These are phyloP conservation scores for Stegostoma tigrinum DNA, from an alignment of 2,113 vertebrate species.

Conservation along the genomic window DNA sequence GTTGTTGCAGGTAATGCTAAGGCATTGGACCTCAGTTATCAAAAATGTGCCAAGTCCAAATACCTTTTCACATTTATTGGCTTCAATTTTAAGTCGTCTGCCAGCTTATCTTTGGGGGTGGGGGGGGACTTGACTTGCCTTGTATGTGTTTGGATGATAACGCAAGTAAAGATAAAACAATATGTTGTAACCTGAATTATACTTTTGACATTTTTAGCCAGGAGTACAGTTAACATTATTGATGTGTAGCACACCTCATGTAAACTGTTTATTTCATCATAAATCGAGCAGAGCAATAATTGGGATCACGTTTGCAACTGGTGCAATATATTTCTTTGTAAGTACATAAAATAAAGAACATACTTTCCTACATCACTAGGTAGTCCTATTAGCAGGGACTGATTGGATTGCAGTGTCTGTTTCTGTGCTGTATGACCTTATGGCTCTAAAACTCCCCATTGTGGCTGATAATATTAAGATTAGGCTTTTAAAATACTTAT, in stretches of 20 bases:
- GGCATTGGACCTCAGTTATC: neutral
- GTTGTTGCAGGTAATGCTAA: too few species aligned
- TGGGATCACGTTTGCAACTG: neutral
- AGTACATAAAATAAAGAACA: neutral
- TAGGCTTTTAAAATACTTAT: neutral
- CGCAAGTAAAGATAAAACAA: neutral
- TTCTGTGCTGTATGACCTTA: too few species aligned
- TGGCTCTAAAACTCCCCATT: neutral
- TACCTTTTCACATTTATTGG: neutral
- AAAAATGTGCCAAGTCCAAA: neutral
- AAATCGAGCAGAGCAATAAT: neutral
- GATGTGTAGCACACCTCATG: neutral
- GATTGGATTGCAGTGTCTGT: too few species aligned
- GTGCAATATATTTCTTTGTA: neutral
- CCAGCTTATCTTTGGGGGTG: neutral
- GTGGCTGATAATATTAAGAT: neutral
- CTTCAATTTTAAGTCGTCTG: neutral
- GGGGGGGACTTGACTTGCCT: neutral
- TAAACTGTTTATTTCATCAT: neutral
- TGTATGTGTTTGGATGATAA: neutral
- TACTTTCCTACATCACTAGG: neutral
- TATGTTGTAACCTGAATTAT: neutral
- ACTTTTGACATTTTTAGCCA: neutral
- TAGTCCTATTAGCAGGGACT: neutral
- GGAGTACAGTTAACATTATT: neutral